phyloP scores from a whole-genome alignment of 1,140 invertebrate species.

The Zaprionus davidi region DNA sequence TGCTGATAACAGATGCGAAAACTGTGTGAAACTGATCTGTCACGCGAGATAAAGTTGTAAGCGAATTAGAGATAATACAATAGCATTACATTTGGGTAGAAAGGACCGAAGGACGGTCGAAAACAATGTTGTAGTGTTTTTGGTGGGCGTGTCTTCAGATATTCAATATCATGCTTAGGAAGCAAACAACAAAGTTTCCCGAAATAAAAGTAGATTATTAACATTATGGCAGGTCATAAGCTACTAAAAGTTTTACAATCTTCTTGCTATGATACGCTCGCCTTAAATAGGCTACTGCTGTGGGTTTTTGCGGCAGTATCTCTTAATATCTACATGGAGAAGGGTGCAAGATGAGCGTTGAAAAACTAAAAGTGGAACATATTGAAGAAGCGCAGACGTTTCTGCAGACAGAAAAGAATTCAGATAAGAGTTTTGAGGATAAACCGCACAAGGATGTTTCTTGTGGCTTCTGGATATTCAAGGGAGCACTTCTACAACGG shows the following conservation, averaged over 20 bases:
- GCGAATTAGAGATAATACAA: too few relatives aligned
- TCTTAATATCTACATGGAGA: neutral
- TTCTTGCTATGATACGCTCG: neutral
- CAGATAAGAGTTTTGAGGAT: neutral
- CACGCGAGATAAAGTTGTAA: neutral
- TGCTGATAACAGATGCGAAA: neutral
- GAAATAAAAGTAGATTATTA: neutral
- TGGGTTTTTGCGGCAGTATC: neutral
- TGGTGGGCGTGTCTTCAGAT: neutral
- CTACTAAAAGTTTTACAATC: neutral
- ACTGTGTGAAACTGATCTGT: neutral
- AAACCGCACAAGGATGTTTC: conserved; percentile 85
- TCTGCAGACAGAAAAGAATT: neutral
- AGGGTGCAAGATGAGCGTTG: neutral
- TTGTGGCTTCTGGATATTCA: conserved; percentile 87
- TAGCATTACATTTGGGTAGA: neutral
- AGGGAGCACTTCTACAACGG: conserved; percentile 85
- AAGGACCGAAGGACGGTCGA: neutral
- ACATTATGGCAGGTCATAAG: neutral
- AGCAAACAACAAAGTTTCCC: neutral
- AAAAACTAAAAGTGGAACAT: neutral
- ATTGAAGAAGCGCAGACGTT: neutral
- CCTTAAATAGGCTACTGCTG: neutral
- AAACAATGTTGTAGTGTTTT: neutral
- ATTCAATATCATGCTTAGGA: neutral